These are phyloP conservation scores for Chironomus tepperi DNA, from an alignment of 1,140 invertebrate genomes.

Conservation along the genomic window DNA sequence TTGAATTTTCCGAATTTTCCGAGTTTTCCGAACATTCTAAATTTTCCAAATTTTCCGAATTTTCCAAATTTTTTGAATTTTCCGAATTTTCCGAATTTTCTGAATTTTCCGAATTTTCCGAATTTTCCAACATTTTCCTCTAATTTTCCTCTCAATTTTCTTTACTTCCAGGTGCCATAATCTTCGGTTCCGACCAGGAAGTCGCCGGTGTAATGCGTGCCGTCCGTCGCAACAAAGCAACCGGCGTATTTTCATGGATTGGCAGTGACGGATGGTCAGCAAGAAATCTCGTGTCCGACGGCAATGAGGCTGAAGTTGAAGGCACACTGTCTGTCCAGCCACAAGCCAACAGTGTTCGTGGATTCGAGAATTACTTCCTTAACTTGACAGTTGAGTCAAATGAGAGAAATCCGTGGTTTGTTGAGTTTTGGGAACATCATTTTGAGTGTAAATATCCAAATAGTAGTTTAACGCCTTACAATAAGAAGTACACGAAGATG, in stretches of 20 bases:
- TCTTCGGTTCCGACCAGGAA: conserved; percentile 94
- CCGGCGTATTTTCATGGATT: conserved; percentile 87
- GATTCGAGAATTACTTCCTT: conserved; percentile 85
- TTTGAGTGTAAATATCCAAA: conserved; percentile 77
- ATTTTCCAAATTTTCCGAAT: too few species aligned
- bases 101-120: too few species aligned
- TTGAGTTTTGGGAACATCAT: conserved; percentile 90
- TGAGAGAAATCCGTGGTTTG: conserved; percentile 85
- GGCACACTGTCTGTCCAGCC: conserved; percentile 89
- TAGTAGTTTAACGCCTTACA: conserved; percentile 70
- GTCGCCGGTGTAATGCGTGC: conserved; percentile 89
- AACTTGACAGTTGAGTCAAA: conserved; percentile 77
- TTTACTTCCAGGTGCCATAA: conserved; percentile 69
- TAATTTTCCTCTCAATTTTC: too few species aligned
- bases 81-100: too few species aligned
- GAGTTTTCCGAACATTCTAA: too few species aligned
- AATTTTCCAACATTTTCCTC: too few species aligned
- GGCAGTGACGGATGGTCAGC: conserved; percentile 91
- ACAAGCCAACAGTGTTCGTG: conserved; percentile 73
- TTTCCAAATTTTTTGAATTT: too few species aligned
- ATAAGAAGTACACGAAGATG: conserved; percentile 53
- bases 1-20: too few species aligned
- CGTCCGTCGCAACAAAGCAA: conserved; percentile 76
- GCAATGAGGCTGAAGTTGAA: conserved; percentile 78
- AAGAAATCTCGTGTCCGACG: conserved; percentile 74